These are phyloP conservation scores for Noctua pronuba DNA, from an alignment of 2,888 invertebrate genomes.

Conservation along the genomic window DNA sequence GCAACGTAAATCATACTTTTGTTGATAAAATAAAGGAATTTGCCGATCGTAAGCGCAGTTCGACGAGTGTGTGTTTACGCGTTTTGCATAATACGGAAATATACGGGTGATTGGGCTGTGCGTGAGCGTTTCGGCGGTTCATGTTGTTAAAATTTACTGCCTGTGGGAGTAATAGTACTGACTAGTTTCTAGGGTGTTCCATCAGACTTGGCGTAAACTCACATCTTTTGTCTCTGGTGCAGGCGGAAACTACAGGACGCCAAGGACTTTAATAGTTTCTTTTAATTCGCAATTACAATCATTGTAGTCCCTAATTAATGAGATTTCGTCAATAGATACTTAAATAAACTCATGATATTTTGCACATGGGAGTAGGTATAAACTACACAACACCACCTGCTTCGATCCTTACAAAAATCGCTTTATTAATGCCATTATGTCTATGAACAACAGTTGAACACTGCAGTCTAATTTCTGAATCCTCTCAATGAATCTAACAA, in stretches of 20 bases:
- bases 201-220: not conserved
- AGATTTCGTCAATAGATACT: not conserved
- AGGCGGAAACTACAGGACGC: not conserved
- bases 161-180: not conserved
- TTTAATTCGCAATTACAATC: not conserved
- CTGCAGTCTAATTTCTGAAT: not conserved
- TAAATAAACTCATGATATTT: not conserved
- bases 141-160: not conserved
- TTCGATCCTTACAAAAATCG: not conserved
- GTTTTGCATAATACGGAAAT: constrained; percentile 31
- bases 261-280: not conserved
- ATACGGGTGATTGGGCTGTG: constrained; percentile 24
- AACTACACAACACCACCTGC: not conserved
- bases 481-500: not conserved
- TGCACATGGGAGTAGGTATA: not conserved
- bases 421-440: not conserved
- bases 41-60: constrained; percentile 53
- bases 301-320: not conserved
- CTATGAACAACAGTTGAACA: not conserved
- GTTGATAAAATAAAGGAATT: constrained; percentile 60
- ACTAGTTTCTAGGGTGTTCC: not conserved
- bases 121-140: not conserved
- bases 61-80: constrained; percentile 29
- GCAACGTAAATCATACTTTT: constrained; percentile 30
- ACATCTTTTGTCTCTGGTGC: not conserved